These are phyloP conservation scores for Scotopteryx bipunctaria DNA, from an alignment of 2,888 invertebrate genomes.

Conservation along the genomic window DNA sequence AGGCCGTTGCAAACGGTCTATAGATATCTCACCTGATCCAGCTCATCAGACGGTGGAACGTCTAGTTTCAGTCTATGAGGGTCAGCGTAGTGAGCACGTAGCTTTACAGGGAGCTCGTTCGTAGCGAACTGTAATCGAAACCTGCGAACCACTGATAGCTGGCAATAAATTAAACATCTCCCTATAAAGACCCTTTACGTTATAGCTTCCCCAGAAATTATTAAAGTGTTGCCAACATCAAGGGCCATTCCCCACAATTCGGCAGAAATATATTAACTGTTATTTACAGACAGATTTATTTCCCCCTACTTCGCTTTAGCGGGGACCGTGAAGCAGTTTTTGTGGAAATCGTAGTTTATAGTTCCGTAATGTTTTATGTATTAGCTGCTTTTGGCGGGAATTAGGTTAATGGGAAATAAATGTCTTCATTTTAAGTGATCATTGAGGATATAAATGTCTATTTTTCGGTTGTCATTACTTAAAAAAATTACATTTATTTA, in stretches of 20 bases:
- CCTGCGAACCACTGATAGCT: constrained; percentile 17
- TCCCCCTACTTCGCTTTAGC: constrained; percentile 45
- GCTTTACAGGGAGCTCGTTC: no score
- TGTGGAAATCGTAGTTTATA: constrained; percentile 43
- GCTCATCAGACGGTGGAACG: no score
- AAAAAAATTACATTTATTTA: background rate
- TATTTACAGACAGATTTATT: constrained; percentile 70
- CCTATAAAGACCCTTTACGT: constrained; percentile 25
- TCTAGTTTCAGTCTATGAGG: no score
- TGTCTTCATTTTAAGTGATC: constrained; percentile 20
- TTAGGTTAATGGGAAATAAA: constrained; percentile 36
- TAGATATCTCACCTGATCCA: no score
- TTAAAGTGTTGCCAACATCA: constrained; percentile 65
- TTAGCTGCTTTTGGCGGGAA: constrained; percentile 33
- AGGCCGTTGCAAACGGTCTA: no score
- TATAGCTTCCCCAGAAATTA: constrained; percentile 51
- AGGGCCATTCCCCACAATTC: constrained; percentile 55
- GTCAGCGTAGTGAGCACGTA: no score
- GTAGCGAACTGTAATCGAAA: constrained; percentile 30
- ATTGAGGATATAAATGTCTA: background rate
- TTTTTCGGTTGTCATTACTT: background rate
- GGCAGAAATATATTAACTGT: constrained; percentile 64
- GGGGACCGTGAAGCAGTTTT: constrained; percentile 42
- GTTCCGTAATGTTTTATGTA: constrained; percentile 41
- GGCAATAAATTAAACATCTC: constrained; percentile 26